Base-by-base conservation (phyloP, 2,888 invertebrate species). In the Prosopocoilus inquinatus region DNA sequence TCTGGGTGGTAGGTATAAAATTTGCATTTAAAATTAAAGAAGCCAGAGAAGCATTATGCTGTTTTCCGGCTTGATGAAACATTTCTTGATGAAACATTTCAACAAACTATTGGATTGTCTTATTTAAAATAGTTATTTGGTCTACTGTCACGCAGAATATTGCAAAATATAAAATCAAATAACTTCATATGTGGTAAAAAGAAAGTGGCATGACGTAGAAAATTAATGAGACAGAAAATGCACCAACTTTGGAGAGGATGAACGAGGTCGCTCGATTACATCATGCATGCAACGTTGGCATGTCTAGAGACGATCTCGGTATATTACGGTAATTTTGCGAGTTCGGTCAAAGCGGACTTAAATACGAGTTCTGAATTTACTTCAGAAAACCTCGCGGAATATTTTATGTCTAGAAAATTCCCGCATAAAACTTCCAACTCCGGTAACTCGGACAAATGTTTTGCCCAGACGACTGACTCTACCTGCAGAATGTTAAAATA, bases 221-320 rank as follows among this genome's bases (percentile, higher is more conserved):
- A 41, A 53, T 53, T 53, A 53, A 53, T 44, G 53, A 43, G 47
- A 48, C 43, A 53, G 47, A 53, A 53, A 53, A 47, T 53, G 53
- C 47, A 47, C 53, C 47, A 48, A 38, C 43, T 48, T 47, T 44
- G 38, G 13, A 9, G 20, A 12, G 34, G 47, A 41, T 43, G 35
- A 28, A 20, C 28, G 38, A 15, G 28, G 53, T 47, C 33, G 16
- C 35, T 41, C 47, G 48, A 47, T 53, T 53, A 53, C 53, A 53
- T 53, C 53, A 53, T 53, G 47, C 53, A 53, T 53, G 53, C 35
- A 38, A 48, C 43, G 53, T 41, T 53, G 48, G 53, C 48, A 44
- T 53, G 53, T 53, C 53, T 53, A 48, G 53, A 48, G 47, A 43
- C 47, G 43, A 47, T 43, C 53, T 53, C 47, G 41, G 43, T 35